Evolutionary conservation across 2,888 invertebrate genomes (phyloP).

Genomic region (Scelioninae gen. 2): DNA sequence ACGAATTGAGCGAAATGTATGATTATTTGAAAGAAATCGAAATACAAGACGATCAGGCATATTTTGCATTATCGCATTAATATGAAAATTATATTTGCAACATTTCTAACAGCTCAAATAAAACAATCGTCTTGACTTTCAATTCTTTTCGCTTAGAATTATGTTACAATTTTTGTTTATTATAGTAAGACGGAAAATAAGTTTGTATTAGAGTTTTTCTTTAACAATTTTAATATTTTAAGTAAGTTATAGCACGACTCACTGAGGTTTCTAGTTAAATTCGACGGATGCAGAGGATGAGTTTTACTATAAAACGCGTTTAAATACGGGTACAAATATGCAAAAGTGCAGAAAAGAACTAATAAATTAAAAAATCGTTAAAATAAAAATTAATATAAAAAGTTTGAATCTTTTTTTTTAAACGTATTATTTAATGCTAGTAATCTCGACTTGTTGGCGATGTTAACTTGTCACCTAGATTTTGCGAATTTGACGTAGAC

Average conservation of each 20-base stretch:
- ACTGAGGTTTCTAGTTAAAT: slow-evolving; percentile 46
- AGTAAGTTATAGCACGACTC: slow-evolving; percentile 10
- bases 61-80: neutral
- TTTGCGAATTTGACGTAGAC: slow-evolving; percentile 72
- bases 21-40: slow-evolving; percentile 32
- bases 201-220: slow-evolving; percentile 58
- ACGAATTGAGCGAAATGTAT: slow-evolving; percentile 67
- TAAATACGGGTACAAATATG: slow-evolving; percentile 56
- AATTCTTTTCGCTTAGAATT: neutral
- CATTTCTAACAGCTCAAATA: neutral
- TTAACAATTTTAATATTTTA: slow-evolving; percentile 18
- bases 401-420: slow-evolving; percentile 9
- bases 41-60: slow-evolving; percentile 30
- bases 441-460: slow-evolving; percentile 72
- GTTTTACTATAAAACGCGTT: slow-evolving; percentile 42
- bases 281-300: slow-evolving; percentile 54
- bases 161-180: slow-evolving; percentile 58
- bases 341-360: slow-evolving; percentile 39
- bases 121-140: slow-evolving; percentile 17
- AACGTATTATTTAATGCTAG: slow-evolving; percentile 68
- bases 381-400: slow-evolving; percentile 41
- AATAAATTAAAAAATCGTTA: slow-evolving; percentile 34
- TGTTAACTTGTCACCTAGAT: slow-evolving; percentile 70
- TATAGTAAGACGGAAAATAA: slow-evolving; percentile 68
- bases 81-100: slow-evolving; percentile 20